phyloP scores from a whole-genome alignment of 2,113 vertebrate species.

The Columbina picui region DNA sequence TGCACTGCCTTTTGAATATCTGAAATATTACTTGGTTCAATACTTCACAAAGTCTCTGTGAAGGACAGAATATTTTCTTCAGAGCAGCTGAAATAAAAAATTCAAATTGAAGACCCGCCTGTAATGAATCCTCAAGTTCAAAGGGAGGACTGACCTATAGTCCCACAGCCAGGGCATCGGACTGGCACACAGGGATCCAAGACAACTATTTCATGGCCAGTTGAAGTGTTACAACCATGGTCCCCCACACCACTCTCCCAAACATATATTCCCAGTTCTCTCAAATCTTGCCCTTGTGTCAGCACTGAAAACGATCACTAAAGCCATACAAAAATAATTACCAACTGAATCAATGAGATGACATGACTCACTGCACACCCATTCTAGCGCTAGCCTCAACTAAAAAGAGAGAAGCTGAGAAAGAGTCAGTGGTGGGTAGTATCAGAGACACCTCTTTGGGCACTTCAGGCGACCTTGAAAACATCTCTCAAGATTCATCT shows the following conservation, averaged over 20 bases:
- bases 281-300: background rate
- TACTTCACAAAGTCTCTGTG: background rate
- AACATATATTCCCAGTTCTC: background rate
- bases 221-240: background rate
- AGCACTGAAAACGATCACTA: background rate
- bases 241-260: background rate
- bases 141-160: background rate
- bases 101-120: background rate
- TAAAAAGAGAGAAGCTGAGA: background rate
- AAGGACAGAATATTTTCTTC: background rate
- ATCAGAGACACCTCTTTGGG: background rate
- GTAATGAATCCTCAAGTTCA: background rate
- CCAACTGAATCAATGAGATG: background rate
- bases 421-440: background rate
- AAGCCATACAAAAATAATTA: background rate
- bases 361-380: background rate
- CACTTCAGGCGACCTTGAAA: background rate
- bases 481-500: background rate
- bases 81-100: background rate
- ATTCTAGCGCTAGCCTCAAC: background rate
- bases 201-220: background rate
- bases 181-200: background rate
- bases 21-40: background rate
- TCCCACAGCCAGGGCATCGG: background rate
- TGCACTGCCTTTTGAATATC: background rate